These are phyloP conservation scores for Spinibarbus caldwelli DNA, from an alignment of 2,797 vertebrate species.

Conservation along the genomic window DNA sequence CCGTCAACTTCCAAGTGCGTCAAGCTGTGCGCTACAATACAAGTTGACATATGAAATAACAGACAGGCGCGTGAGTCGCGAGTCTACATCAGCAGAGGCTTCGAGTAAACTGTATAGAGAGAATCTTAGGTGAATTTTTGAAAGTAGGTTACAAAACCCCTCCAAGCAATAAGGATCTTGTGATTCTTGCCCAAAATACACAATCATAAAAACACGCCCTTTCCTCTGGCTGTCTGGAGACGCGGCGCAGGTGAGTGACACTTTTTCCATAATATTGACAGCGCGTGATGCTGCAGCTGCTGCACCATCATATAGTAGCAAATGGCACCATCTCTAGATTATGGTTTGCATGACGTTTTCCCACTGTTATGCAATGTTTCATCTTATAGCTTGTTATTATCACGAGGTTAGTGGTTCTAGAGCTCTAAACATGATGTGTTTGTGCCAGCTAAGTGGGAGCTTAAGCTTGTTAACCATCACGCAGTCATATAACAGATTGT, in stretches of 20 bases:
- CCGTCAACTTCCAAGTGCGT: conserved; percentile 23
- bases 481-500: not conserved
- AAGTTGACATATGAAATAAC: not conserved
- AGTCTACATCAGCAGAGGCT: not conserved
- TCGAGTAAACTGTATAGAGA: not conserved
- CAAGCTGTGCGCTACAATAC: not conserved
- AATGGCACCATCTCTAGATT: not conserved
- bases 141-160: not conserved
- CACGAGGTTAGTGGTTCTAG: not conserved
- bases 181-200: not conserved
- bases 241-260: conserved; percentile 43
- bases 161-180: not conserved
- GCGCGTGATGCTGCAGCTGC: not conserved
- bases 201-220: not conserved
- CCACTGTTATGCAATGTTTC: not conserved
- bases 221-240: conserved; percentile 1
- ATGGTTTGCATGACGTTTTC: conserved; percentile 11
- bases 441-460: not conserved
- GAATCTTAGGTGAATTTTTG: not conserved
- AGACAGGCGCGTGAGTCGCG: not conserved
- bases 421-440: not conserved
- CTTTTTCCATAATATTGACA: not conserved
- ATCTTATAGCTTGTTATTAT: not conserved
- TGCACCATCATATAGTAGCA: not conserved
- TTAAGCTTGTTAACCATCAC: not conserved